A percentile compares a stretch with the other conserved stretches of the same genome.
These are phyloP conservation scores for Hylaeus anthracinus DNA, from an alignment of 1,140 invertebrate genomes.

Conservation along the genomic window DNA sequence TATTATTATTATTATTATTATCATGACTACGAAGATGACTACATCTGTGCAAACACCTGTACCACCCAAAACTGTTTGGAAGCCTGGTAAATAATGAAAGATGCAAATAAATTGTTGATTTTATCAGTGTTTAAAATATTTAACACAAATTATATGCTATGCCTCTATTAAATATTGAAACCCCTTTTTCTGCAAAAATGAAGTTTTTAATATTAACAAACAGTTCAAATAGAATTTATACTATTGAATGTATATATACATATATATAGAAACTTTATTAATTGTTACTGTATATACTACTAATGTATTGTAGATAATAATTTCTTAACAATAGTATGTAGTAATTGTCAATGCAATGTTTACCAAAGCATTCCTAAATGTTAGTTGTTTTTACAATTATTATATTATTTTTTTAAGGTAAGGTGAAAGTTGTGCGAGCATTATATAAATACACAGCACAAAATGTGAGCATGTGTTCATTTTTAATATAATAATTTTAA, in stretches of 20 bases:
- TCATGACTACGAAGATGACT: slow-evolving; percentile 63
- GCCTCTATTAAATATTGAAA: neutral
- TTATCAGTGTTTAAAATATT: neutral
- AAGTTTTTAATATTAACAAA: slow-evolving; percentile 9
- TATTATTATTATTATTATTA: slow-evolving; percentile 59
- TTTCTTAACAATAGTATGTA: neutral
- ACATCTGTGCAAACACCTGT: slow-evolving; percentile 53
- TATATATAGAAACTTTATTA: neutral
- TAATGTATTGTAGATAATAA: neutral
- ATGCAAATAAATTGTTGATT: neutral
- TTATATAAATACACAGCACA: slow-evolving; percentile 84
- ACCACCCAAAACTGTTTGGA: slow-evolving; percentile 71
- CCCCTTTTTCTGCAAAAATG: neutral
- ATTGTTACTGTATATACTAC: neutral
- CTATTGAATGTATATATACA: neutral
- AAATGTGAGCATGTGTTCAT: slow-evolving; percentile 78
- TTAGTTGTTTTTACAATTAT: neutral
- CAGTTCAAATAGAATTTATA: neutral
- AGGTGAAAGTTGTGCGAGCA: slow-evolving; percentile 84
- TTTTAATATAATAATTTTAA: neutral
- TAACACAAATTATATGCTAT: neutral
- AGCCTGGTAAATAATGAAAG: slow-evolving; percentile 70
- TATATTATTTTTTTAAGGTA: slow-evolving; percentile 78
- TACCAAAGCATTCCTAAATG: neutral
- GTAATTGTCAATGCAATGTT: neutral